Evolutionary conservation across 2,888 invertebrate genomes (phyloP).

Genomic region (Apoda limacodes): DNA sequence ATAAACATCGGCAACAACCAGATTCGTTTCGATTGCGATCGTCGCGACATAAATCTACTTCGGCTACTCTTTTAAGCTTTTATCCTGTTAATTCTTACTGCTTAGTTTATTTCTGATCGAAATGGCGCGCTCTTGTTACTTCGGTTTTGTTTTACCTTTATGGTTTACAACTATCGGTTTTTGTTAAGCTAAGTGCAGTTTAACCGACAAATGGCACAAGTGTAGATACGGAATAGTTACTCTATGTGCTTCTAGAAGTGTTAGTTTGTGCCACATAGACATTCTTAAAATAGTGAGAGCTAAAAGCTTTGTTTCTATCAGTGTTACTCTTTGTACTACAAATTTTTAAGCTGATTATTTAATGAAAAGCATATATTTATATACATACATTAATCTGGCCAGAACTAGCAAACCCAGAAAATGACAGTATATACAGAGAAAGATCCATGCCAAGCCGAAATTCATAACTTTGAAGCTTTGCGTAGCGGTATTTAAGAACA

Average conservation of each 20-base stretch:
- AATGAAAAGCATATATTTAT: no score
- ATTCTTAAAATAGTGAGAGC: no score
- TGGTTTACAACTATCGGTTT: constrained; percentile 67
- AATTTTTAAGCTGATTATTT: no score
- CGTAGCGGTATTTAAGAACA: no score
- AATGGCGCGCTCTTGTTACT: constrained; percentile 60
- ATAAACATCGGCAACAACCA: constrained; percentile 49
- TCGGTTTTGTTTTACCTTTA: constrained; percentile 56
- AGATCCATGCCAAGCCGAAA: no score
- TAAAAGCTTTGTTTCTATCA: no score
- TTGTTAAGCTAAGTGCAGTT: constrained; percentile 67
- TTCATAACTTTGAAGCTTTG: no score
- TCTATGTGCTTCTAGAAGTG: constrained; percentile 45
- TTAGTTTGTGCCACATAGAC: no score
- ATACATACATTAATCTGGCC: no score
- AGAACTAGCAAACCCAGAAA: no score
- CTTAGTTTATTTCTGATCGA: constrained; percentile 66
- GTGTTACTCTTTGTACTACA: no score
- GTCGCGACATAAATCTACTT: constrained; percentile 65
- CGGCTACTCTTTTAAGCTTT: constrained; percentile 69
- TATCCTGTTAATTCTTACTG: constrained; percentile 69
- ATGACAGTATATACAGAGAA: no score
- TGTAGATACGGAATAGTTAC: constrained; percentile 42
- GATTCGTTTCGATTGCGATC: constrained; percentile 62
- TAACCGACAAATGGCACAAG: constrained; percentile 60